Evolutionary conservation across 2,888 invertebrate species (phyloP).

Genomic region (Argyresthia goedartella): DNA sequence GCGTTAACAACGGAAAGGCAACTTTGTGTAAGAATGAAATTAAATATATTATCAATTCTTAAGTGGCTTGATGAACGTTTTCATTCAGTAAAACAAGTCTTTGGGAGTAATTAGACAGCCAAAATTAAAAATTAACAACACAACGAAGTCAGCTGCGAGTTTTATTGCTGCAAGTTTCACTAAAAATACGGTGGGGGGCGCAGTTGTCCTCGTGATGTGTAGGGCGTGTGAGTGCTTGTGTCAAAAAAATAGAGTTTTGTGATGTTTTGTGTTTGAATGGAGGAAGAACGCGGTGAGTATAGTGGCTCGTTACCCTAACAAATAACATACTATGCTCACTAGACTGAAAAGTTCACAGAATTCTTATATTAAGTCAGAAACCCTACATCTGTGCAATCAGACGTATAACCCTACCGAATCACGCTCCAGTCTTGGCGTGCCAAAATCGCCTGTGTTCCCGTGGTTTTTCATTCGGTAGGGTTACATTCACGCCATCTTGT

Average conservation of each 20-base stretch:
- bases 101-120: slow-evolving; percentile 19
- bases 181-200: slow-evolving; percentile 49
- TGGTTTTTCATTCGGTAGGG: slow-evolving; percentile 31
- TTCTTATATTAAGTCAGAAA: slow-evolving; percentile 45
- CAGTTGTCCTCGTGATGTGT: slow-evolving; percentile 53
- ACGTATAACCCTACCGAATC: slow-evolving; percentile 55
- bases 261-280: slow-evolving; percentile 52
- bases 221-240: slow-evolving; percentile 70
- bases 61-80: too few relatives aligned
- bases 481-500: slow-evolving; percentile 66
- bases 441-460: slow-evolving; percentile 33
- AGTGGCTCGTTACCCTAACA: slow-evolving; percentile 23
- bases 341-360: slow-evolving; percentile 34
- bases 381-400: slow-evolving; percentile 60
- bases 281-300: slow-evolving; percentile 54
- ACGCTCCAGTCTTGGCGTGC: slow-evolving; percentile 28
- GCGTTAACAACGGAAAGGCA: neutral
- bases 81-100: slow-evolving; percentile 10
- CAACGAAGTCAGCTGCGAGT: slow-evolving; percentile 46
- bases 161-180: slow-evolving; percentile 9
- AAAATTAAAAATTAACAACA: slow-evolving; percentile 39
- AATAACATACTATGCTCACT: slow-evolving; percentile 22
- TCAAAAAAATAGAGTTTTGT: slow-evolving; percentile 63
- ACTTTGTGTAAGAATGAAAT: slow-evolving; percentile 12
- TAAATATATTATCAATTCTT: slow-evolving; percentile 1